Conservation (phyloP, 1,140 invertebrate genomes). For the Lucilia cuprina region DNA sequence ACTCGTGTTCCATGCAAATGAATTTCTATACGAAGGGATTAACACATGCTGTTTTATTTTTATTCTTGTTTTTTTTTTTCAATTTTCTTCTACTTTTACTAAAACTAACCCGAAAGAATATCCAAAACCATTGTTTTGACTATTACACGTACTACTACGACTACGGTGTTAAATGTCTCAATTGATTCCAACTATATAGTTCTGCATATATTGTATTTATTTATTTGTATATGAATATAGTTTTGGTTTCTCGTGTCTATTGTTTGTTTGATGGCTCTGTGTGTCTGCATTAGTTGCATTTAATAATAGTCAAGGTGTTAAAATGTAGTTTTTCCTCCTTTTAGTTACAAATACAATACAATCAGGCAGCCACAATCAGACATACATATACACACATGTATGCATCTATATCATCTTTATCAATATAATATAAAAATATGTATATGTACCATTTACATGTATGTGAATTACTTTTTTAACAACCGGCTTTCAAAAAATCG, state of each 20-base stretch:
- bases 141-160: neutral
- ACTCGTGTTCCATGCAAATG: neutral
- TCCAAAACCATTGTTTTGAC: slow-evolving; percentile 7
- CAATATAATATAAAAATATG: neutral
- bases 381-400: no score
- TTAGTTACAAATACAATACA: no score
- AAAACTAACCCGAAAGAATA: neutral
- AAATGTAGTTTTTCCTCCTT: neutral
- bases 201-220: neutral
- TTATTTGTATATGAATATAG: neutral
- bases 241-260: neutral
- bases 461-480: neutral
- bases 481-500: no score
- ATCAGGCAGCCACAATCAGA: no score
- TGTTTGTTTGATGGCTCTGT: neutral
- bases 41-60: slow-evolving; percentile 18
- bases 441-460: no score
- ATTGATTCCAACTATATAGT: slow-evolving; percentile 16
- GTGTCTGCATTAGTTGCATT: neutral
- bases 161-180: slow-evolving; percentile 25
- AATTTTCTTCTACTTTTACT: neutral
- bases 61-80: neutral
- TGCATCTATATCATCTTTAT: neutral
- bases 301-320: slow-evolving; percentile 34
- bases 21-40: neutral